A percentile compares a stretch with the other conserved stretches of the same genome.
phyloP scores from a whole-genome alignment of 2,113 vertebrate genomes.

The Etheostoma cragini region DNA sequence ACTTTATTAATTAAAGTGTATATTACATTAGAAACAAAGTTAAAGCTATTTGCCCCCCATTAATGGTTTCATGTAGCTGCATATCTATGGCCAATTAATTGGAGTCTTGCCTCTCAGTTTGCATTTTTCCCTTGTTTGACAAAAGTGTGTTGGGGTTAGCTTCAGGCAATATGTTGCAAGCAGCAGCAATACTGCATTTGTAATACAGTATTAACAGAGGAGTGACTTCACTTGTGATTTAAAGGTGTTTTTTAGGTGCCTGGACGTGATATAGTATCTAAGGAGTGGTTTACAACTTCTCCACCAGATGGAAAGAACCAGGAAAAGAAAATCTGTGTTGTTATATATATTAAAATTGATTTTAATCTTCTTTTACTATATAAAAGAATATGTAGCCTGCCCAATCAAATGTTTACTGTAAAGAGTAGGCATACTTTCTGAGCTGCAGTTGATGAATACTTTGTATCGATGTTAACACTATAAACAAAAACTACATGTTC shows the following conservation, averaged over 20 bases:
- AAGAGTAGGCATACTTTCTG: constrained; percentile 4
- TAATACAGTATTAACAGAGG: constrained; percentile 55
- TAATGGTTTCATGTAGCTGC: constrained; percentile 84
- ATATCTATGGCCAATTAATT: constrained; percentile 86
- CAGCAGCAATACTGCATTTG: constrained; percentile 35
- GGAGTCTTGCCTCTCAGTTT: constrained; percentile 65
- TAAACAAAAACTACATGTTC: background rate
- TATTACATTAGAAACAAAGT: constrained; percentile 85
- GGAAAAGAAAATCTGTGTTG: background rate
- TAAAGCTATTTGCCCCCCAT: constrained; percentile 84
- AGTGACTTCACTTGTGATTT: constrained; percentile 19
- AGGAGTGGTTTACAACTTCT: background rate
- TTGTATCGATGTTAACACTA: background rate
- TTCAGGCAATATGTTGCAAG: constrained; percentile 57
- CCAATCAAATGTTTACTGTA: background rate
- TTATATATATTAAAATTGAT: background rate
- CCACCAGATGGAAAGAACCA: background rate
- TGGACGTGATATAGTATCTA: background rate
- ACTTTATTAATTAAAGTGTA: constrained; percentile 88
- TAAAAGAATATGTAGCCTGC: background rate
- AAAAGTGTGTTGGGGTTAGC: constrained; percentile 60
- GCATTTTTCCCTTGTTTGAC: constrained; percentile 77
- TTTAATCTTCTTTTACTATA: background rate
- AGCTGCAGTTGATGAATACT: background rate
- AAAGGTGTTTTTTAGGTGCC: constrained; percentile 2